Percentiles rank a stretch among this genome's conserved stretches.
phyloP scores from a whole-genome alignment of 2,888 invertebrate species.

The Rotaria magnacalcarata region DNA sequence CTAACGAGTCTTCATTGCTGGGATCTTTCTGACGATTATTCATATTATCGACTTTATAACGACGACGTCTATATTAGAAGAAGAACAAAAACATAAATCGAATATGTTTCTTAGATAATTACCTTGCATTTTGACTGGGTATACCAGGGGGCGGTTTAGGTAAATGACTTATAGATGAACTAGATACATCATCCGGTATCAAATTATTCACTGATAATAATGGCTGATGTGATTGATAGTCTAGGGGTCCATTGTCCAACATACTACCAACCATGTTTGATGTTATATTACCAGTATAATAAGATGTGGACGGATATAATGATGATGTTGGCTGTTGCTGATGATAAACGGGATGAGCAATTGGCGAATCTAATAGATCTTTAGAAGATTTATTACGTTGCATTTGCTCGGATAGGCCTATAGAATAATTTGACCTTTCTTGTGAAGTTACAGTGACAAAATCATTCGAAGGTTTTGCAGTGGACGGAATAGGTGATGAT shows the following conservation, averaged over 20 bases:
- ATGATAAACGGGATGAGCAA: conserved; percentile 11
- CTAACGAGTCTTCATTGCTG: neutral
- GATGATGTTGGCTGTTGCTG: neutral
- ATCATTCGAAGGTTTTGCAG: neutral
- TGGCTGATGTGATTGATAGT: neutral
- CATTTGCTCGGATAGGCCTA: neutral
- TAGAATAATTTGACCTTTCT: neutral
- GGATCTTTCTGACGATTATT: neutral
- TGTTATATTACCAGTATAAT: neutral
- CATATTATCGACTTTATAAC: neutral
- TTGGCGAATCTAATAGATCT: conserved; percentile 24
- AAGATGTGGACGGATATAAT: neutral
- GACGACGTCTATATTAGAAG: neutral
- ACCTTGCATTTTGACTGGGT: conserved; percentile 30
- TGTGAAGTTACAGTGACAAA: neutral
- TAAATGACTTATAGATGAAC: neutral
- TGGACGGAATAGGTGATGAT: neutral
- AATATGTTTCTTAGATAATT: neutral
- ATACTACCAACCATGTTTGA: neutral
- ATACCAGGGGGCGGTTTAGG: conserved; percentile 27
- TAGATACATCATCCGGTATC: neutral
- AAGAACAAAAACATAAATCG: no score
- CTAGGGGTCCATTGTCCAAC: neutral
- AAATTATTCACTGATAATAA: neutral
- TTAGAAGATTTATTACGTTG: conserved; percentile 25